Conservation (phyloP, 2,888 invertebrate genomes). For the Serripes groenlandicus region DNA sequence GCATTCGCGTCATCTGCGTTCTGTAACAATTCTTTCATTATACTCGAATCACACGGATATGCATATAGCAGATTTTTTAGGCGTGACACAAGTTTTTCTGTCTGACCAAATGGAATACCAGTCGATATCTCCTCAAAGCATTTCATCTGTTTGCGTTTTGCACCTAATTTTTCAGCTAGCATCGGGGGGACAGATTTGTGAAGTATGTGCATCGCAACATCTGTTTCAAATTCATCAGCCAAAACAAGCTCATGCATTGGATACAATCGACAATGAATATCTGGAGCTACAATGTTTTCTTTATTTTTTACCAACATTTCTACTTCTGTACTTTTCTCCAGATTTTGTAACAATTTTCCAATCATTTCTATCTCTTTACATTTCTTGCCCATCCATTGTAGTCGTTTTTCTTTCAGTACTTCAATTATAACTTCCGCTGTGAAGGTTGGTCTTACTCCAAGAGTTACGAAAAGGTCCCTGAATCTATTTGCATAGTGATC, state of each 20-base stretch:
- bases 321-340: no score
- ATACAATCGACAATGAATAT: slow-evolving; percentile 66
- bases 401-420: slow-evolving; percentile 11
- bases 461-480: slow-evolving; percentile 21
- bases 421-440: neutral
- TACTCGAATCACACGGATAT: slow-evolving; percentile 81
- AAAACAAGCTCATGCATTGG: slow-evolving; percentile 72
- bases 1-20: slow-evolving; percentile 84
- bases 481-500: neutral
- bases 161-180: slow-evolving; percentile 68
- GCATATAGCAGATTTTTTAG: slow-evolving; percentile 78
- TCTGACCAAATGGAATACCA: slow-evolving; percentile 83
- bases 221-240: slow-evolving; percentile 74
- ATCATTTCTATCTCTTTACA: no score
- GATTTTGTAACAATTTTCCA: no score
- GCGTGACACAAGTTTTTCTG: slow-evolving; percentile 79
- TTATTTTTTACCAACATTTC: no score
- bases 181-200: slow-evolving; percentile 72
- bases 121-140: slow-evolving; percentile 28
- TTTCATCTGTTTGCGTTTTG: slow-evolving; percentile 57
- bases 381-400: neutral
- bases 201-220: slow-evolving; percentile 56
- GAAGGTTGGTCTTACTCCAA: slow-evolving; percentile 28
- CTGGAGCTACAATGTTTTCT: slow-evolving; percentile 69
- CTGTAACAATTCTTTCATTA: slow-evolving; percentile 84